Evolutionary conservation across 2,888 invertebrate genomes (phyloP).

Genomic region (Drosophila merina): DNA sequence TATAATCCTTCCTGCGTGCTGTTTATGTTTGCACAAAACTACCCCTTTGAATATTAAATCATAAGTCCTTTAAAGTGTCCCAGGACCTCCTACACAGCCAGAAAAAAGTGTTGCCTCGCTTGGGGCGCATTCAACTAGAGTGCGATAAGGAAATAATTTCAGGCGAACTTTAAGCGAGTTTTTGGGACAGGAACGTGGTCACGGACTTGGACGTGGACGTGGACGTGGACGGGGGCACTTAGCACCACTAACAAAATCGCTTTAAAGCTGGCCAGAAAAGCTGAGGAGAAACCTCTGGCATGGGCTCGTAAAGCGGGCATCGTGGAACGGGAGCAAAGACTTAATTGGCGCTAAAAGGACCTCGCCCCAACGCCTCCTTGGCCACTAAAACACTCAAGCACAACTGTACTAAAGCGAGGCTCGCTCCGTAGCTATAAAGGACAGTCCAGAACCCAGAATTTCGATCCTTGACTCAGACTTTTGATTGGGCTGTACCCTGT

Average conservation of each 20-base stretch:
- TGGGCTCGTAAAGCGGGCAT: conserved; percentile 45
- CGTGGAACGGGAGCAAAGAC: conserved; percentile 45
- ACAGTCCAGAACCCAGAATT: not conserved
- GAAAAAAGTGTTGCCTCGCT: conserved; percentile 47
- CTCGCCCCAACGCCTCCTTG: not conserved
- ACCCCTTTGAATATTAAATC: conserved; percentile 1
- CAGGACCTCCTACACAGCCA: not conserved
- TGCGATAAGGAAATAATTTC: conserved; percentile 8
- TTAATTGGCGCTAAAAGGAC: conserved; percentile 20
- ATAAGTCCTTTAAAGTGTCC: not conserved
- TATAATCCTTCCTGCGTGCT: not conserved
- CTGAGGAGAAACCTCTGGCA: not conserved
- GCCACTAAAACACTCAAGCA: conserved; percentile 2
- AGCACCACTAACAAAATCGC: conserved; percentile 13
- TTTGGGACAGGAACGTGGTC: not conserved
- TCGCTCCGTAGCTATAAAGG: conserved; percentile 4
- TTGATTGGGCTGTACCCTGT: conserved; percentile 1
- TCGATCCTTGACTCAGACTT: not conserved
- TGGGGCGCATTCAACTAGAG: conserved; percentile 11
- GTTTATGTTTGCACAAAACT: not conserved
- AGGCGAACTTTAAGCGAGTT: not conserved
- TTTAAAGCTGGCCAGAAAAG: conserved; percentile 23
- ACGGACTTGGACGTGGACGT: not conserved
- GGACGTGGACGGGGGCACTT: not conserved
- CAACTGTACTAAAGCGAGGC: conserved; percentile 25